Base-by-base conservation (phyloP, 1,140 invertebrate species). In the Drosophila simulans region DNA sequence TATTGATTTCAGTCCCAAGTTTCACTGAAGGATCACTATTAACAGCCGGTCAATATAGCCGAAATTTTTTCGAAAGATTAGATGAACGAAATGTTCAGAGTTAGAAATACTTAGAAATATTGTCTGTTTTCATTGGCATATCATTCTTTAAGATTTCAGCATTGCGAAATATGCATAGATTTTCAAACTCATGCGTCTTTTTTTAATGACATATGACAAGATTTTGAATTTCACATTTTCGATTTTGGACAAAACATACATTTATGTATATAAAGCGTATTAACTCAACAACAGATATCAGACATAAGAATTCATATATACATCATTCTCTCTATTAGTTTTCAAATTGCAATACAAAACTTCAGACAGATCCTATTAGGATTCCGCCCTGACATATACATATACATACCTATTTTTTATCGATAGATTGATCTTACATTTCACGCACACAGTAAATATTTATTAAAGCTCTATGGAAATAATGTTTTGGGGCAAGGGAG, bases 261-360 rank as follows among this genome's bases (percentile, higher is more conserved):
- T 37, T 3, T 37, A 37, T 4, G 35, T 37, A 39, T 13, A 37
- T 11, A 11, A 17, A 17, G 17, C 17, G 17, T 17, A 17, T 17
- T 17, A 17, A 17, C 17, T 17, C 17, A 17, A 17, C 17, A 17
- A 17, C 17, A 17, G 17, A 17, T 17, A 17, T 17, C 17, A 51
- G 3, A 56, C 10, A 56, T 31, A 39, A 11, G 49, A 20, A 49
- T 20, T 22, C 20, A 27, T 22, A 25, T 15, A 64, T 35, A 43
- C 22, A 66, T 37, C 3, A 35, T 66, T 56, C 3, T 40, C 39
- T 77, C 60, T 69, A 77, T 68, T 77, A 25, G 8, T 54, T 69
- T 22, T 75, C 15, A 57, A 39, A 43, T 42, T 39, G 37, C 45
- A 34, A 35, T 49, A 51, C 22, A 73, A 13, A 56, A 42, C 13